Evolutionary conservation across 2,888 invertebrate species (phyloP).

Genomic region (Nomada ferruginata): DNA sequence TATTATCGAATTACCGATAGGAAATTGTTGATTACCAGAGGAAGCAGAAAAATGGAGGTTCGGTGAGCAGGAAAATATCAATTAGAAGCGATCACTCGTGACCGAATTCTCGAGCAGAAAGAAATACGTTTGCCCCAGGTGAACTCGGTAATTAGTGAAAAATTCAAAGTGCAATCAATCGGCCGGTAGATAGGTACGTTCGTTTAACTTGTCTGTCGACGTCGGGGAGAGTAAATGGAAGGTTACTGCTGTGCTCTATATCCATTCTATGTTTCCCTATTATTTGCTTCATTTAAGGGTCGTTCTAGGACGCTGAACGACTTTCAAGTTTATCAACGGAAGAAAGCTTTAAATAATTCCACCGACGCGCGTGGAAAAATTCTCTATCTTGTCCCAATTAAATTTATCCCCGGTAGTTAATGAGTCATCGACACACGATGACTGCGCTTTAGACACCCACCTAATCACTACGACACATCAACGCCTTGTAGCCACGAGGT

Average conservation of each 20-base stretch:
- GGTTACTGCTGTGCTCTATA: neutral
- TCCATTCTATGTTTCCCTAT: conserved; percentile 2
- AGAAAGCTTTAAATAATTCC: neutral
- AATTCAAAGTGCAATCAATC: conserved; percentile 51
- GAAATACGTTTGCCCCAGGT: neutral
- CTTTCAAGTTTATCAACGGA: neutral
- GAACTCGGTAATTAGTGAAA: conserved; percentile 45
- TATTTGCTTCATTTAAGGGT: conserved; percentile 2
- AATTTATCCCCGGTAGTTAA: neutral
- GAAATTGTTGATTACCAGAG: neutral
- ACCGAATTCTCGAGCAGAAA: conserved; percentile 23
- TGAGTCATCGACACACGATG: conserved; percentile 14
- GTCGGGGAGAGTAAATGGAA: neutral
- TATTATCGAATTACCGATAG: conserved; percentile 6
- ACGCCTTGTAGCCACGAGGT: conserved; percentile 4
- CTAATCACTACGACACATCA: conserved; percentile 22
- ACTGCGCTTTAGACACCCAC: neutral
- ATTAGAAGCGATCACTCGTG: conserved; percentile 18
- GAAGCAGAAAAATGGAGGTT: neutral
- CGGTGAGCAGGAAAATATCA: neutral
- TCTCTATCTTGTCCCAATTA: no score
- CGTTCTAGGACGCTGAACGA: neutral
- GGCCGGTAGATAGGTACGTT: conserved; percentile 21
- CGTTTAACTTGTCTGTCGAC: conserved; percentile 18
- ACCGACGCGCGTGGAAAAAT: no score